Percentiles rank a stretch among this genome's conserved stretches.
Conservation (phyloP, 2,797 vertebrate genomes). For the Kryptolebias ocellatus region DNA sequence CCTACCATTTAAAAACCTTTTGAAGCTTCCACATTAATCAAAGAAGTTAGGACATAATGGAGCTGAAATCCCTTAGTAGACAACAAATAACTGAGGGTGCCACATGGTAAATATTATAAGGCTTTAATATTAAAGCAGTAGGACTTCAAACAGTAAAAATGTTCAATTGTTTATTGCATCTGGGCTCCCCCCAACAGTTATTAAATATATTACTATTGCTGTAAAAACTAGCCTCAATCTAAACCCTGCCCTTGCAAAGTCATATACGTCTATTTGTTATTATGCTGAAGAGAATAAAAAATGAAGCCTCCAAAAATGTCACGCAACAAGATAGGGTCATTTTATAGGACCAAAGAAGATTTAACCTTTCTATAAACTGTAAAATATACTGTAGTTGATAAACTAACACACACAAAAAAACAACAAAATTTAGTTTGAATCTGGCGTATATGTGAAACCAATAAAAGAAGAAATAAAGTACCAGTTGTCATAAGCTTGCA, state of each 20-base stretch:
- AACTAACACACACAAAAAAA: no score
- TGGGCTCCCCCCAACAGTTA: neutral
- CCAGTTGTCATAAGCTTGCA: no score
- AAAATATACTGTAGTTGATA: no score
- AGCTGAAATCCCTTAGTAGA: constrained; percentile 52
- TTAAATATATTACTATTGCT: neutral
- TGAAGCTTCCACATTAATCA: constrained; percentile 46
- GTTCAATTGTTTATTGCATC: constrained; percentile 45
- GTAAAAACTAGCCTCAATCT: neutral
- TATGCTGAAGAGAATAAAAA: neutral
- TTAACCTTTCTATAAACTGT: no score
- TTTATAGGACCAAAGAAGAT: no score
- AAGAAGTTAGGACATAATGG: constrained; percentile 54
- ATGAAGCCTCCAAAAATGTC: neutral
- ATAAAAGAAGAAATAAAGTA: no score
- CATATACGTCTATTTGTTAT: neutral
- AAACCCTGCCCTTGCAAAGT: neutral
- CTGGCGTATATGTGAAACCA: no score
- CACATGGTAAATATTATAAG: constrained; percentile 72
- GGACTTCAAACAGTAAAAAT: constrained; percentile 56
- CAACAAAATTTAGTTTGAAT: no score
- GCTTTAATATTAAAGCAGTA: constrained; percentile 62
- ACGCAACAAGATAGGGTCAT: no score
- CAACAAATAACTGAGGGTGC: constrained; percentile 40
- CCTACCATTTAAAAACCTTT: constrained; percentile 36